Evolutionary conservation across 1,140 invertebrate genomes (phyloP).

Genomic region (Pachyrhynchus sulphureomaculatus): DNA sequence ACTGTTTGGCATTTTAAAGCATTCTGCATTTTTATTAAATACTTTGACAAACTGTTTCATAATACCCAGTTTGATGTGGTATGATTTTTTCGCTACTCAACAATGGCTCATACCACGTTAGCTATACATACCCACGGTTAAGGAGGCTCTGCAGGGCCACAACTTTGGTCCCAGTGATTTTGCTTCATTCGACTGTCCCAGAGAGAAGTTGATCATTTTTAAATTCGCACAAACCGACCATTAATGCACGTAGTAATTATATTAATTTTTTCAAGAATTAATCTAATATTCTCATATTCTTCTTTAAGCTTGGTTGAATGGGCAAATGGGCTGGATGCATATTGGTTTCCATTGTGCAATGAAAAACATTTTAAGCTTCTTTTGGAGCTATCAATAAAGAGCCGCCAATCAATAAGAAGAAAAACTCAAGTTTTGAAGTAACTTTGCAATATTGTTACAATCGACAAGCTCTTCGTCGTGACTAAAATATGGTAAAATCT

Average conservation of each 20-base stretch:
- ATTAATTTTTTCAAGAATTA: slow-evolving; percentile 44
- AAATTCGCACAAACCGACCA: slow-evolving; percentile 46
- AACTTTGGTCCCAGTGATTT: slow-evolving; percentile 29
- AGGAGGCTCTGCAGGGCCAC: slow-evolving; percentile 19
- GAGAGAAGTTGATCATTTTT: slow-evolving; percentile 41
- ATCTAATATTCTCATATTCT: slow-evolving; percentile 41
- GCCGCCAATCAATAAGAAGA: too few species aligned
- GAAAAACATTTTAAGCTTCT: slow-evolving; percentile 48
- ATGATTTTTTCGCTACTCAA: not conserved
- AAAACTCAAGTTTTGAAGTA: too few species aligned
- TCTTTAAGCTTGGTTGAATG: slow-evolving; percentile 47
- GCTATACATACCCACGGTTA: not conserved
- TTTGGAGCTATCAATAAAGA: slow-evolving; percentile 8
- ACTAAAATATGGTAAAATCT: too few species aligned
- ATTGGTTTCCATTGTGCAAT: slow-evolving; percentile 50
- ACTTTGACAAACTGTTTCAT: too few species aligned
- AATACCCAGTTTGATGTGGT: too few species aligned
- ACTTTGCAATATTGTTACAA: too few species aligned
- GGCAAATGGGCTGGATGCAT: slow-evolving; percentile 41
- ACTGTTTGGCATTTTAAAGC: not conserved
- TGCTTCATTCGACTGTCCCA: slow-evolving; percentile 41
- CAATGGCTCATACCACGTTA: not conserved
- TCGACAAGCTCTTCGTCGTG: too few species aligned
- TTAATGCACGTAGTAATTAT: too few species aligned
- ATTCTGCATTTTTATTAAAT: not conserved